These are phyloP conservation scores for Eulemur albifrons DNA, from an alignment of 2,797 vertebrate genomes.

Conservation along the genomic window DNA sequence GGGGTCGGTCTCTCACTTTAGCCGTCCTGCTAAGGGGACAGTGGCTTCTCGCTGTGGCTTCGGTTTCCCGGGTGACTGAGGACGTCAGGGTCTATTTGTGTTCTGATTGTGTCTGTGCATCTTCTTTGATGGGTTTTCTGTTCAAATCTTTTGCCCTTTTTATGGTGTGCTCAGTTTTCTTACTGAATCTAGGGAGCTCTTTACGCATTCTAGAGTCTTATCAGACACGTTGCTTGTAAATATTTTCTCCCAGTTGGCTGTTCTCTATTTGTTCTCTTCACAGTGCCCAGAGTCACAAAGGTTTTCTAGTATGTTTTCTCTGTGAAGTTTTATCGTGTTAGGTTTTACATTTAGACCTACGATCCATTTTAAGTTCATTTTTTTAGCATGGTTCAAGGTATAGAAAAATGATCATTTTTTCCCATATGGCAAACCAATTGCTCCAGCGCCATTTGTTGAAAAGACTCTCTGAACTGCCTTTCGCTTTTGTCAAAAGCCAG, in stretches of 20 bases:
- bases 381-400: no score
- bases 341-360: neutral
- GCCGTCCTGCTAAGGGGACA: neutral
- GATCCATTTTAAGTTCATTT: neutral
- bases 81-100: neutral
- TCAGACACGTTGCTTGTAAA: neutral
- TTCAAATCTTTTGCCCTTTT: neutral
- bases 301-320: neutral
- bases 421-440: neutral
- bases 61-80: neutral
- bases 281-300: neutral
- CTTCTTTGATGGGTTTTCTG: neutral
- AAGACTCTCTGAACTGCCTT: neutral
- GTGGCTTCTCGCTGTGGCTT: neutral
- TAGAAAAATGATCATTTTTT: accelerated
- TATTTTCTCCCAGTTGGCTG: neutral
- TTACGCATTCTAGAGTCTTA: neutral
- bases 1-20: no score
- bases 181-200: neutral
- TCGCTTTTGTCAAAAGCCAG: neutral
- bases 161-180: neutral
- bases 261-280: neutral
- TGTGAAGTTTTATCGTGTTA: neutral
- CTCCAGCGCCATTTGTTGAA: neutral
- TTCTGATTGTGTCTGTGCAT: neutral